These are phyloP conservation scores for Acanthornis magna DNA, from an alignment of 2,797 vertebrate species.

Conservation along the genomic window DNA sequence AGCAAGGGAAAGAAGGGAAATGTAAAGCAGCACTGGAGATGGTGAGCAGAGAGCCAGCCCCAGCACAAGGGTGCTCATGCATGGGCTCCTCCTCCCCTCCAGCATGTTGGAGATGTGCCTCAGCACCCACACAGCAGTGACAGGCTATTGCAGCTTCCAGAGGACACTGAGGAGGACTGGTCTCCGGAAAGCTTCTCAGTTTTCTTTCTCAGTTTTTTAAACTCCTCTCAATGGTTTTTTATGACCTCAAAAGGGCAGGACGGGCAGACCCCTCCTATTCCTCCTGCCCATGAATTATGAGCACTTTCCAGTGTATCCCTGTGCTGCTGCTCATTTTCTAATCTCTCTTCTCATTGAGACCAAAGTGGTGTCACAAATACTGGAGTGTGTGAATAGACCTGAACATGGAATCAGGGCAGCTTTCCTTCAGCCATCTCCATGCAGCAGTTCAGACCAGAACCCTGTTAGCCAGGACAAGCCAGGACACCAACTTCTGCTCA, in stretches of 20 bases:
- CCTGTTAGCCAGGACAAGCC: background rate
- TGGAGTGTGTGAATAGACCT: background rate
- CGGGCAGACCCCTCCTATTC: background rate
- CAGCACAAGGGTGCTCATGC: fast-evolving
- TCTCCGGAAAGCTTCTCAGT: background rate
- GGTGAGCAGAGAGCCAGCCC: background rate
- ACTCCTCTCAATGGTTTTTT: background rate
- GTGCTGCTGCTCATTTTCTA: background rate
- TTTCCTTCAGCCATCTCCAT: background rate
- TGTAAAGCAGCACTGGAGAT: background rate
- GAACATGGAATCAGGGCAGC: background rate
- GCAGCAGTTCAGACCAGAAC: background rate
- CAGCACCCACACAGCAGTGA: background rate
- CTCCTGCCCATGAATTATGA: background rate
- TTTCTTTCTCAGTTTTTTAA: background rate
- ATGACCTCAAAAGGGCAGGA: background rate
- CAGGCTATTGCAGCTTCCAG: background rate
- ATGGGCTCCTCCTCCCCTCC: background rate
- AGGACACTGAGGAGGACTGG: background rate
- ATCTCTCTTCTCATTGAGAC: background rate
- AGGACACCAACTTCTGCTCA: background rate
- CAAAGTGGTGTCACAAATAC: background rate
- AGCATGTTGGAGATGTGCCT: fast-evolving
- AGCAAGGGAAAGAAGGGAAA: background rate
- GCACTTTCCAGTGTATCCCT: background rate